Conservation (phyloP, 37 sponge, comb jelly and placozoan species). For the Chondrilla cf. caribensis region DNA sequence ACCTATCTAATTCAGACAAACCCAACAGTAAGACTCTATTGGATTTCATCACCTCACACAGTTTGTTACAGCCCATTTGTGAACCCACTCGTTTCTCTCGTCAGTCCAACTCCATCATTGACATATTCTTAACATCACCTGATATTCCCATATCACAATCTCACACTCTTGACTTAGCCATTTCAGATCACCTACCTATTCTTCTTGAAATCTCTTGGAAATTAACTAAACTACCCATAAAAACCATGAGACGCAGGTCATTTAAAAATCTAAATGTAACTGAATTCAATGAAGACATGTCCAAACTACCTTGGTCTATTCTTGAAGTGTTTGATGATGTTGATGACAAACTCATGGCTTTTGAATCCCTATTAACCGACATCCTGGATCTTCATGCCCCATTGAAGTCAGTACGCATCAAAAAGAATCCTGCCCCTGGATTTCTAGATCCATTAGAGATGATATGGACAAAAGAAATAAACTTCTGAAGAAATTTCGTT, state of each 20-base stretch:
- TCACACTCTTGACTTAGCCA: too few relatives aligned
- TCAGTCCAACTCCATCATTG: too few relatives aligned
- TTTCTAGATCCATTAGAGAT: background rate
- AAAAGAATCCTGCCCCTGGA: slow-evolving; percentile 17
- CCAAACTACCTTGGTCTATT: background rate
- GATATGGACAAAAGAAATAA: slow-evolving; percentile 12
- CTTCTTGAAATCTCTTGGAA: too few relatives aligned
- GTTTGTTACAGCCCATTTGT: too few relatives aligned
- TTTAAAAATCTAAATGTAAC: background rate
- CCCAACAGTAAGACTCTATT: too few relatives aligned
- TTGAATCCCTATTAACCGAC: background rate
- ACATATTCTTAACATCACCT: too few relatives aligned
- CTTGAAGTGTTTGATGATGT: slow-evolving; percentile 2
- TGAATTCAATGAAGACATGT: background rate
- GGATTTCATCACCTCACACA: too few relatives aligned
- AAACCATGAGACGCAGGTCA: background rate
- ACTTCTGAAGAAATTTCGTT: background rate
- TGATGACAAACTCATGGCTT: background rate
- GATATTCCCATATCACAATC: too few relatives aligned
- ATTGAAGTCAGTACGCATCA: background rate
- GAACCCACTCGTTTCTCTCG: too few relatives aligned
- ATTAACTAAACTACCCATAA: background rate
- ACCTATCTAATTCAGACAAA: too few relatives aligned
- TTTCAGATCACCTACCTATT: too few relatives aligned
- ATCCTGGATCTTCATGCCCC: background rate